Conservation (phyloP, 2,888 invertebrate genomes). For the Hoplodrina ambigua region DNA sequence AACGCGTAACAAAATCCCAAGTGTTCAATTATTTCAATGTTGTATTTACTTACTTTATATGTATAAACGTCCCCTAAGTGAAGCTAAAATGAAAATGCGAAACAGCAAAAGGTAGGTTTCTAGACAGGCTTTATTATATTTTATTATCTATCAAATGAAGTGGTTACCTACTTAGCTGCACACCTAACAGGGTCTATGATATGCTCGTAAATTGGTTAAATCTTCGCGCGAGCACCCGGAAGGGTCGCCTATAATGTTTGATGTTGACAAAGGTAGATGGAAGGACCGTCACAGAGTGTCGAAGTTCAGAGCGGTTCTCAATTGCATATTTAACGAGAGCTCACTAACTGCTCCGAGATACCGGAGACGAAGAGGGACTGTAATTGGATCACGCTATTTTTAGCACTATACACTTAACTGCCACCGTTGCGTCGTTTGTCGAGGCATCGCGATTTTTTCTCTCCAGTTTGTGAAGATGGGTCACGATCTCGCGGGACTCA, state of each 20-base stretch:
- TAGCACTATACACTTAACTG: conserved; percentile 49
- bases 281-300: conserved; percentile 42
- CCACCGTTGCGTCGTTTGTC: conserved; percentile 33
- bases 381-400: conserved; percentile 64
- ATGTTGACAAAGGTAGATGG: conserved; percentile 55
- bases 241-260: conserved; percentile 46
- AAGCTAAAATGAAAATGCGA: neutral
- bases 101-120: neutral
- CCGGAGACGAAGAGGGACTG: conserved; percentile 46
- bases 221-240: conserved; percentile 23
- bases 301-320: conserved; percentile 45
- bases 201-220: conserved; percentile 46
- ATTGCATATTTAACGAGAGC: conserved; percentile 81
- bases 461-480: conserved; percentile 22
- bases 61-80: neutral
- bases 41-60: neutral
- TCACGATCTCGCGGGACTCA: conserved; percentile 44
- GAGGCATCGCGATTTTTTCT: conserved; percentile 43
- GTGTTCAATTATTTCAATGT: no score
- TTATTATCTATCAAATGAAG: conserved; percentile 45
- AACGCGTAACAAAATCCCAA: no score
- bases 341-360: conserved; percentile 69
- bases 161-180: conserved; percentile 47
- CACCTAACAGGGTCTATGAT: conserved; percentile 30
- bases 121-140: conserved; percentile 27